Percentiles rank a stretch among this genome's conserved stretches.
Evolutionary conservation across 2,113 vertebrate genomes (phyloP).

Genomic region (Psilopogon haemacephalus): DNA sequence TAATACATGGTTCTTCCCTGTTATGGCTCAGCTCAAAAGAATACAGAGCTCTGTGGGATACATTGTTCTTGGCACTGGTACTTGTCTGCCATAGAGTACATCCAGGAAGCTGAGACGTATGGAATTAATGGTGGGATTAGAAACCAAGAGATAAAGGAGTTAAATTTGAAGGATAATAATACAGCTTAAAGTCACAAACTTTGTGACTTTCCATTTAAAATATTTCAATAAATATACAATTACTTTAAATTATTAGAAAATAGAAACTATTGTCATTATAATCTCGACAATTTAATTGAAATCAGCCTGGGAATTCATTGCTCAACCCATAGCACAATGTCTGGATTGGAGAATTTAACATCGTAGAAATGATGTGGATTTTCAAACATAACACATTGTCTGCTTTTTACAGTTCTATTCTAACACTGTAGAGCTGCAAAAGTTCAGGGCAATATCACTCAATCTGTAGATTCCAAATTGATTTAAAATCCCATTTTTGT

Average conservation of each 20-base stretch:
- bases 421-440: not conserved
- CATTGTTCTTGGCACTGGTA: fast-evolving
- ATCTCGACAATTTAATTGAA: not conserved
- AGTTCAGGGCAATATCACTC: not conserved
- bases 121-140: not conserved
- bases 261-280: not conserved
- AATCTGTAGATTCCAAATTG: not conserved
- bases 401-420: not conserved
- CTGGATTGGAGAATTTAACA: not conserved
- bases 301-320: not conserved
- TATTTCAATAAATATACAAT: not conserved
- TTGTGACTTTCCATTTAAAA: not conserved
- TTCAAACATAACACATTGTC: not conserved
- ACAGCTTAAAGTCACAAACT: not conserved
- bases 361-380: not conserved
- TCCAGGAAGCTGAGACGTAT: not conserved
- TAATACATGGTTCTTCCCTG: not conserved
- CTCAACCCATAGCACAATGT: not conserved
- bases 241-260: not conserved
- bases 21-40: not conserved
- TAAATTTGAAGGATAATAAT: not conserved
- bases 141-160: not conserved
- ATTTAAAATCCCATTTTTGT: not conserved
- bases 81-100: not conserved
- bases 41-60: no score